These are phyloP conservation scores for Myotis planiceps DNA, from an alignment of 2,797 vertebrate species.

Conservation along the genomic window DNA sequence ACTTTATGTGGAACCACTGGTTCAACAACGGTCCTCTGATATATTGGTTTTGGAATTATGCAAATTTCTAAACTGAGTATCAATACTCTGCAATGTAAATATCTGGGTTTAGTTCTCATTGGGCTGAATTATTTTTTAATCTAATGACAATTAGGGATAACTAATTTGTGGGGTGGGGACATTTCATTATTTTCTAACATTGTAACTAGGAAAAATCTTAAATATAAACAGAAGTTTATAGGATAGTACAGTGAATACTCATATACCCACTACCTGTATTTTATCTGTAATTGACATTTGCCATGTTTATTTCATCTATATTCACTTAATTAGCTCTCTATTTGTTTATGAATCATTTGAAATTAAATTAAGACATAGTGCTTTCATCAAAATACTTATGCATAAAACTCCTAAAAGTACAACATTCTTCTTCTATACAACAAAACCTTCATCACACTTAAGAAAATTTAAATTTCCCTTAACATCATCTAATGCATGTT, in stretches of 20 bases:
- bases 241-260: not conserved
- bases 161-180: not conserved
- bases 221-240: not conserved
- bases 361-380: not conserved
- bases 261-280: not conserved
- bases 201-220: not conserved
- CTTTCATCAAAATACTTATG: not conserved
- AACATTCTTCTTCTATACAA: not conserved
- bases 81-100: not conserved
- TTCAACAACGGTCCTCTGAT: slow-evolving; percentile 3
- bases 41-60: not conserved
- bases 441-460: not conserved
- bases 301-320: not conserved
- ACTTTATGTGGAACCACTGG: slow-evolving; percentile 34
- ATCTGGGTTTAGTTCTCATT: not conserved
- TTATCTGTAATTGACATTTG: not conserved
- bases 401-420: not conserved
- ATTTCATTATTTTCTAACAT: not conserved
- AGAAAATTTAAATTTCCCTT: slow-evolving; percentile 11
- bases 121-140: not conserved
- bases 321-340: not conserved
- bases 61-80: not conserved
- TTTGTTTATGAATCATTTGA: not conserved
- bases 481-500: not conserved
- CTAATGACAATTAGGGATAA: not conserved